Evolutionary conservation across 2,888 invertebrate species (phyloP), one percentile per base, ranked within the genome.

Genomic region (Linnaemya tessellans): DNA sequence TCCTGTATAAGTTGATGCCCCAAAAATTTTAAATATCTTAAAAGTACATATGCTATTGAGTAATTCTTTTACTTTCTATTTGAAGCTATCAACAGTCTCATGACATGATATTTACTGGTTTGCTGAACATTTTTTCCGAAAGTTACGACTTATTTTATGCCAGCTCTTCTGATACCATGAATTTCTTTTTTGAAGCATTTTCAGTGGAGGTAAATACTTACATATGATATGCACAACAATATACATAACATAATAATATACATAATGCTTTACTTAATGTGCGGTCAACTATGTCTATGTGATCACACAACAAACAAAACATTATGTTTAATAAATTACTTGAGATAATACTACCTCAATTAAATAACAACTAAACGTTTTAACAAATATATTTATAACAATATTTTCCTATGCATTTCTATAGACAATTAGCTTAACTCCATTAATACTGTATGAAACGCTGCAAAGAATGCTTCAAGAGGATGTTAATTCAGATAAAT

Each of bases 131-230:
- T 0, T 83, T 87, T 10, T 67, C 71, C 0, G 43, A 80, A 7
- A 84, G 85, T 30, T 87, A 78, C 43, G 79, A 87, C 35, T 43
- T 86, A 73, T 87, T 87, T 75, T 71, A 80, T 56, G 58, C 77
- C 9, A 22, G 56, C 18, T 25, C 67, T 1, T 1, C 78, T 0
- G 2, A 41, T 49, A 62, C 68, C 8, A 46, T 83, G 10, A 60
- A 83, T 30, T 87, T 87, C 56, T 85, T 87, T 49, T 78, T 77
- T 58, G 78, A 84, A 58, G 71, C 67, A 1, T 85, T 87, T 60
- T 25, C 70, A 1, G 80, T 81, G 8, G 68, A 80, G 79, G 87
- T 87, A 74, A 78, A 11, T 41, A 41, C 3, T 11, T 41, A 3
- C 11, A 11, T 41, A 41, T n/a, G 11, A 41, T 13, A 11, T 8